phyloP scores from a whole-genome alignment of 2,888 invertebrate species.

The Auanema sp. region DNA sequence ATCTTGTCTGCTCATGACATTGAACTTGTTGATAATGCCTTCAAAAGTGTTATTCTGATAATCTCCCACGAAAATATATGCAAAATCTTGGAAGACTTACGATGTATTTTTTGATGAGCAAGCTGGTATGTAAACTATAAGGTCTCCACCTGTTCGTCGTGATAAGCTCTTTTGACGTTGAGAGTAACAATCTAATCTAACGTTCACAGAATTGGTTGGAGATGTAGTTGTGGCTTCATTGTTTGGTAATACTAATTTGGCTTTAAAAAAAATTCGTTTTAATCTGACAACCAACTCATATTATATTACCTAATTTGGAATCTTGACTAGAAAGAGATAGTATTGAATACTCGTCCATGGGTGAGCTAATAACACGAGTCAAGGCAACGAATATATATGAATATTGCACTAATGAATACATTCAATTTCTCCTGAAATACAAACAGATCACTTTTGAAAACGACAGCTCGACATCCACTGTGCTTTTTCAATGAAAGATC shows the following conservation, averaged over 20 bases:
- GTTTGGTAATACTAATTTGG: slow-evolving; percentile 4
- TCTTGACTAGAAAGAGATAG: slow-evolving; percentile 8
- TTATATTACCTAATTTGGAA: neutral
- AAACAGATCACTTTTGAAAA: no score
- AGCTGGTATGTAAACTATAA: slow-evolving; percentile 29
- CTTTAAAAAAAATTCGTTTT: slow-evolving; percentile 1
- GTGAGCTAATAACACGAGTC: slow-evolving; percentile 1
- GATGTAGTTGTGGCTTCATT: neutral
- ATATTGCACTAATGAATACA: no score
- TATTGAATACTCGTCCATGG: slow-evolving; percentile 18
- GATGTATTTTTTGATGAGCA: slow-evolving; percentile 30
- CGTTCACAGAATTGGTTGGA: neutral
- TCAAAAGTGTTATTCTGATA: neutral
- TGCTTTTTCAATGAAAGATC: no score
- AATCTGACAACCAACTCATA: neutral
- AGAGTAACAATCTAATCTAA: slow-evolving; percentile 34
- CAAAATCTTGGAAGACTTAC: slow-evolving; percentile 14
- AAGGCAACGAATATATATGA: no score
- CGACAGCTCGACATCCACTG: no score
- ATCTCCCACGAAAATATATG: neutral
- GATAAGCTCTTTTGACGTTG: slow-evolving; percentile 32
- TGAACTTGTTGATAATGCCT: slow-evolving; percentile 77
- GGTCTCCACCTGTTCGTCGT: slow-evolving; percentile 22
- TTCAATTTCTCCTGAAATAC: no score
- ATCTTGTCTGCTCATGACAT: slow-evolving; percentile 74